phyloP scores from a whole-genome alignment of 2,113 vertebrate genomes.

The Hassar affinis region DNA sequence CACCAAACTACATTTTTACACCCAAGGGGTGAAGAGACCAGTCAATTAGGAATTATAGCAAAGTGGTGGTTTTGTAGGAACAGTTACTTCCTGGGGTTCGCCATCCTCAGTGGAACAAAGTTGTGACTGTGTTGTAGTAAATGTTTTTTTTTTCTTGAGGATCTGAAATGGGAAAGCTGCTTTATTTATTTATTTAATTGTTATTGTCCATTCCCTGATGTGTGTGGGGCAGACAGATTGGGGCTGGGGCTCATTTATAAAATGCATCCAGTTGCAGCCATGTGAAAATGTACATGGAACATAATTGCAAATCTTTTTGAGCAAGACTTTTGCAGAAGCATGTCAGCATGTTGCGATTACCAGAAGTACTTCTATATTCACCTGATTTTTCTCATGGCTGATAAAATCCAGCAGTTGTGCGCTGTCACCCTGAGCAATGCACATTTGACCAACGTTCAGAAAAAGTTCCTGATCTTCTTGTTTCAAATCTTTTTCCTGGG shows the following conservation, averaged over 20 bases:
- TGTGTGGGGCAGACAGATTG: not conserved
- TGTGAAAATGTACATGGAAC: not conserved
- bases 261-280: not conserved
- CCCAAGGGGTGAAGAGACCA: slow-evolving; percentile 60
- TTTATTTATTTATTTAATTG: not conserved
- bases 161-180: not conserved
- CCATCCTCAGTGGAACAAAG: slow-evolving; percentile 14
- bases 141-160: slow-evolving; percentile 25
- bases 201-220: not conserved
- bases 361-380: slow-evolving; percentile 51
- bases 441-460: slow-evolving; percentile 76
- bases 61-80: slow-evolving; percentile 34
- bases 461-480: slow-evolving; percentile 86
- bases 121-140: slow-evolving; percentile 11
- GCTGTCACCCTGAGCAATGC: slow-evolving; percentile 76
- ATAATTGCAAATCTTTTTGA: not conserved
- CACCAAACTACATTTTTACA: slow-evolving; percentile 55
- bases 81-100: slow-evolving; percentile 12
- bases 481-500: slow-evolving; percentile 78
- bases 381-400: slow-evolving; percentile 86
- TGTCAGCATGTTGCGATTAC: not conserved
- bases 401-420: slow-evolving; percentile 79
- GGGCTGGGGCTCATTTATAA: not conserved
- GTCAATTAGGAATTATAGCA: slow-evolving; percentile 37
- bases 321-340: not conserved